These are phyloP conservation scores for Amaurobius ferox DNA, from an alignment of 2,888 invertebrate species.

Conservation along the genomic window DNA sequence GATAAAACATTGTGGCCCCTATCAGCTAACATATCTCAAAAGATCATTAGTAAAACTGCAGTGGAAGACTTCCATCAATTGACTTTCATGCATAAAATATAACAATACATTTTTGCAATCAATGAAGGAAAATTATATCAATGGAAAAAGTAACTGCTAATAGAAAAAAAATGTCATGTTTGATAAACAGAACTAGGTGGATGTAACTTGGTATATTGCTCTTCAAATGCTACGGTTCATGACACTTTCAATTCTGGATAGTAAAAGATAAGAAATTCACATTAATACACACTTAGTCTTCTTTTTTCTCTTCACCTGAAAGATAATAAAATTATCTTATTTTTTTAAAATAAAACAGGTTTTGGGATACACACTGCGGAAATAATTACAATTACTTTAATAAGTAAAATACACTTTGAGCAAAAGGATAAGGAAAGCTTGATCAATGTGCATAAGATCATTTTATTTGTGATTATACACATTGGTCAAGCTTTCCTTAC, in stretches of 20 bases:
- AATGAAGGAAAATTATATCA: constrained; percentile 19
- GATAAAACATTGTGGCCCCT: constrained; percentile 24
- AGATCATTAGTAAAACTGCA: constrained; percentile 58
- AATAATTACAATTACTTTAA: too few relatives aligned
- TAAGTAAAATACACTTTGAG: too few relatives aligned
- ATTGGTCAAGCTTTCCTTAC: too few relatives aligned
- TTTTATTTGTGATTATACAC: too few relatives aligned
- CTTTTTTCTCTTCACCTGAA: constrained; percentile 68
- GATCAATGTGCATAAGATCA: too few relatives aligned
- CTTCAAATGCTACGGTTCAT: constrained; percentile 28
- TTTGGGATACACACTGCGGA: too few relatives aligned
- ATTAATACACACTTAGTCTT: constrained; percentile 65
- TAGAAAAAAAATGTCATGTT: constrained; percentile 25
- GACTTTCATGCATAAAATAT: constrained; percentile 47
- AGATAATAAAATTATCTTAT: too few relatives aligned
- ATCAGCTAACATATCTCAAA: constrained; percentile 28
- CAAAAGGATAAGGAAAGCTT: too few relatives aligned
- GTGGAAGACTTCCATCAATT: constrained; percentile 68
- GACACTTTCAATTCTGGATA: constrained; percentile 18
- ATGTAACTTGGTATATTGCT: constrained; percentile 10
- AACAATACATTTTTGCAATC: constrained; percentile 25
- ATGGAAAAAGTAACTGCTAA: constrained; percentile 28
- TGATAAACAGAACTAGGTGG: constrained; percentile 32
- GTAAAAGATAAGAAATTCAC: constrained; percentile 19
- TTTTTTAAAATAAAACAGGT: too few relatives aligned